phyloP scores from a whole-genome alignment of 2,797 vertebrate species.

The Dipus sagitta region DNA sequence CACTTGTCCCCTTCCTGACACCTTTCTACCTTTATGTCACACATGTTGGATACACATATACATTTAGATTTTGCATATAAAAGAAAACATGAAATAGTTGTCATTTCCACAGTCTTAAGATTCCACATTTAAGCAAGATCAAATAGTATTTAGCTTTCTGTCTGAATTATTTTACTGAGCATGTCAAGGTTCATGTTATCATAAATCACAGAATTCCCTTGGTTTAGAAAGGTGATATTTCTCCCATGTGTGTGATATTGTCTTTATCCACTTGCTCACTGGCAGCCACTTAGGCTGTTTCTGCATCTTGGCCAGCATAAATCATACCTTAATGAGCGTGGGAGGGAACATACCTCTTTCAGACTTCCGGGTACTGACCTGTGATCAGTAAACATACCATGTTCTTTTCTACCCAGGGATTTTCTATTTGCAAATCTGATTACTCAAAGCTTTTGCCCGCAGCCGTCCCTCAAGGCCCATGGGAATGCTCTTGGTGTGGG shows the following conservation, averaged over 20 bases:
- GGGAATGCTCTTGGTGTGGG: neutral
- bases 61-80: neutral
- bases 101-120: neutral
- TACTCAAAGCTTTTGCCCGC: neutral
- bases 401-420: neutral
- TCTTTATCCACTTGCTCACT: neutral
- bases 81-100: neutral
- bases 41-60: neutral
- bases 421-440: neutral
- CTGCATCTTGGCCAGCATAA: neutral
- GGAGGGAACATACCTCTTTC: accelerated
- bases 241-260: neutral
- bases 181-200: neutral
- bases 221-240: neutral
- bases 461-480: neutral
- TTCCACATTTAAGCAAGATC: neutral
- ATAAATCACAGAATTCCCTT: neutral
- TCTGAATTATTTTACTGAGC: neutral
- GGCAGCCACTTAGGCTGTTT: neutral
- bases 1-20: neutral
- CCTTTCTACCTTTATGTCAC: neutral
- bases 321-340: neutral
- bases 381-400: neutral
- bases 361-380: neutral
- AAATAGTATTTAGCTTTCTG: neutral